Evolutionary conservation across 2,797 vertebrate genomes (phyloP), one percentile per base, ranked within the genome.

Genomic region (Tapera naevia): DNA sequence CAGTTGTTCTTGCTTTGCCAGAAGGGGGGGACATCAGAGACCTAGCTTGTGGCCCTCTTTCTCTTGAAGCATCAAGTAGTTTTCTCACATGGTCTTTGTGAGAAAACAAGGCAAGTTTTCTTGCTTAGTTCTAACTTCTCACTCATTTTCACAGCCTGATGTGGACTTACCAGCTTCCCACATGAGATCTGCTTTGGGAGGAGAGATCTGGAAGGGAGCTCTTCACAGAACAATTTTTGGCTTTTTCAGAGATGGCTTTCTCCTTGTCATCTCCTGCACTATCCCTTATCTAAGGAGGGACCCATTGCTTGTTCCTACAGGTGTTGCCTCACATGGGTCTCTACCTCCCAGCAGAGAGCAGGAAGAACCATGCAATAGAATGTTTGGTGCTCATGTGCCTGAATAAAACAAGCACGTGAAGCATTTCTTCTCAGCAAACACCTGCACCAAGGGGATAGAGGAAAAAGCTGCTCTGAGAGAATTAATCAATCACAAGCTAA

Each of bases 371-470:
- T 0, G 1, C 32, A 62, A 37, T 2, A 3, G 32, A 73, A 37
- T 1, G 3, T 35, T 18, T 33, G 41, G 32, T 1, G 3, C 27
- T 39, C 24, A 32, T 1, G 4, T 45, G 50, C 51, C 57, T 27
- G 5, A 58, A 58, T 21, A 50, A 60, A 50, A 37, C 28, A 25
- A 79, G 56, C 41, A 54, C 0, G 1, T 22, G 24, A 70, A 60
- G 28, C 5, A 11, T n/a, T 18, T 60, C 21, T 80, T 61, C 62
- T 56, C 23, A 5, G 57, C 46, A 66, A 69, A 80, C 32, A 35
- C 22, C 13, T 24, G 73, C 79, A 75, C 32, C 57, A 58, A 56
- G 56, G 23, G 21, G 14, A 70, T 10, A 15, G 39, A 87, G 7
- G 22, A 30, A 91, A 84, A 87, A 91, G 53, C 48, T 60, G 53